Conservation (phyloP, 1,140 invertebrate species). For the Drosophila chauvacae region DNA sequence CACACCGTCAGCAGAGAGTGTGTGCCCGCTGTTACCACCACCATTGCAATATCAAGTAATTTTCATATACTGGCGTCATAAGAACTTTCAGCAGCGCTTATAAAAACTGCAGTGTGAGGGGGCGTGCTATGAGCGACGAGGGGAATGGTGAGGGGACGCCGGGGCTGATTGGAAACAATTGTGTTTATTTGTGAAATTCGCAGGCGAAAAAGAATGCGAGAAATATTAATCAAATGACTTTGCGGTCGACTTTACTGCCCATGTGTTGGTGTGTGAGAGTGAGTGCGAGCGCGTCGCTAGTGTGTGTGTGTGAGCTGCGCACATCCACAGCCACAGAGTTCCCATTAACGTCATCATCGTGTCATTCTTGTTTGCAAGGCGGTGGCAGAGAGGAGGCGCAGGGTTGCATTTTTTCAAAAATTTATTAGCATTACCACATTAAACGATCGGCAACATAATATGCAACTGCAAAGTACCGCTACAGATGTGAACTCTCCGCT, state of each 20-base stretch:
- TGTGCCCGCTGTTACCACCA: conserved; percentile 54
- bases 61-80: conserved; percentile 81
- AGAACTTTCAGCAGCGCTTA: conserved; percentile 58
- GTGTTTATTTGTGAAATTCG: conserved; percentile 80
- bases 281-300: conserved; percentile 48
- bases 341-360: conserved; percentile 84
- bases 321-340: conserved; percentile 67
- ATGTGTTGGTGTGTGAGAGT: conserved; percentile 46
- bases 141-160: neutral
- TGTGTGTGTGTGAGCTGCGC: conserved; percentile 61
- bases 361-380: conserved; percentile 78
- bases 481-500: conserved; percentile 26
- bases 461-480: conserved; percentile 31
- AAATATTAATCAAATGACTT: conserved; percentile 82
- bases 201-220: conserved; percentile 51
- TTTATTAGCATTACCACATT: conserved; percentile 46
- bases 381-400: conserved; percentile 46
- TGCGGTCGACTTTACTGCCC: conserved; percentile 68
- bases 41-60: conserved; percentile 70
- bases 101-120: conserved; percentile 43
- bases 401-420: conserved; percentile 76
- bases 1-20: conserved; percentile 40
- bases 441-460: conserved; percentile 35
- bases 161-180: conserved; percentile 62
- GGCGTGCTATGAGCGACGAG: conserved; percentile 17